Evolutionary conservation across 2,888 invertebrate genomes (phyloP).

Genomic region (Diploptera punctata): DNA sequence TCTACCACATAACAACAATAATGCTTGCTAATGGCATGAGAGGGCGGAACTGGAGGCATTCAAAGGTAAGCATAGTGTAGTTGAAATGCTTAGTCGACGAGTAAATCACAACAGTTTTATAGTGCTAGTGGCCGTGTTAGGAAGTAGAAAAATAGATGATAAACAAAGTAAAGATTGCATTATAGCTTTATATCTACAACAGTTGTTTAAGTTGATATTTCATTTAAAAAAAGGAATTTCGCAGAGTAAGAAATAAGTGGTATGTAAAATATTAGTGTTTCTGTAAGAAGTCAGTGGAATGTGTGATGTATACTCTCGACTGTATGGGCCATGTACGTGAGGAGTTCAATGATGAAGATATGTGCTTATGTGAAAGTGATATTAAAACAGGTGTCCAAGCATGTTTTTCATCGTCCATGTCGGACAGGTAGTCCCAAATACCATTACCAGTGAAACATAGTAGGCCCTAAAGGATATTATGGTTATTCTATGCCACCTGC

Average conservation of each 20-base stretch:
- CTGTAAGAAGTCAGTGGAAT: background rate
- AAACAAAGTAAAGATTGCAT: slow-evolving; percentile 6
- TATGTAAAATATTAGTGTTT: background rate
- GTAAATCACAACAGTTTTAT: background rate
- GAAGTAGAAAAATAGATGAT: background rate
- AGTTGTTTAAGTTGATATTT: background rate
- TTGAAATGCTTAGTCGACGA: background rate
- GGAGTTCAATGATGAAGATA: background rate
- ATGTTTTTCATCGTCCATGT: background rate
- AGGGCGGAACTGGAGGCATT: background rate
- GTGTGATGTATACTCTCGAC: slow-evolving; percentile 3
- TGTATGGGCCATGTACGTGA: background rate
- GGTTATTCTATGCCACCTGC: too few relatives aligned
- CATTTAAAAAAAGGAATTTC: background rate
- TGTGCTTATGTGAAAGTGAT: background rate
- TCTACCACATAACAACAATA: background rate
- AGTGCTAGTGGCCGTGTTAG: background rate
- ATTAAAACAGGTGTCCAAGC: background rate
- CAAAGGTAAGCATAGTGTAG: background rate
- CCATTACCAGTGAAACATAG: background rate
- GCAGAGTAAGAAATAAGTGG: background rate
- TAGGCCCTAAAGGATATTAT: background rate
- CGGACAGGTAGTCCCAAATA: background rate
- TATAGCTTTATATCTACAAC: background rate
- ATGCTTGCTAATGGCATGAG: background rate